Evolutionary conservation across 2,797 vertebrate species (phyloP), one percentile per base, ranked within the genome.

Genomic region (Furcifer pardalis): DNA sequence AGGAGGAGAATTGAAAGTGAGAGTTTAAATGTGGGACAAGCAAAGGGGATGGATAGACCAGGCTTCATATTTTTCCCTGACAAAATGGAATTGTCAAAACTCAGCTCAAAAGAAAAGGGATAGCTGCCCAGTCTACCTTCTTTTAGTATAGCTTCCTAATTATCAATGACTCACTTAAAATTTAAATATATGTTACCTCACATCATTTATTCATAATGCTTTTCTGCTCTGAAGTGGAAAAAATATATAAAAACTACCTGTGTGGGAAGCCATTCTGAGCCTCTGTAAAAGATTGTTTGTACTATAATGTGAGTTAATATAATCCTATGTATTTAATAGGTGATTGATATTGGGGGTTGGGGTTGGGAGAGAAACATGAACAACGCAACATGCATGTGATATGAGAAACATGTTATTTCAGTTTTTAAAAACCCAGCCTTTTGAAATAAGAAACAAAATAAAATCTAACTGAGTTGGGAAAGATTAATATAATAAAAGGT

Each of bases 401-500:
- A 7, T 81, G 62, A n/a, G 21, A 80, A 59, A 21, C 46, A 66
- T 21, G 49, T 12, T 27, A 2, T 68, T 44, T n/a, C n/a, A n/a
- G n/a, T n/a, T 81, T 86, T 56, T n/a, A 84, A 79, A 90, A 88
- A 79, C 79, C 63, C 86, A 80, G 86, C 78, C 78, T 79, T 89
- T 91, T 84, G n/a, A 77, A 81, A 49, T 49, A 89, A 32, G 46
- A 87, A 30, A 86, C 62, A 89, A 42, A 59, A 56, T 30, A 90
- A 83, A 89, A 81, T 89, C 63, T 82, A 40, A 66, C 86, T 88
- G 68, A 88, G 52, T 94, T 90, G 73, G 77, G 89, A 90, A 84
- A 83, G 66, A 83, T 93, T 85, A 75, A 63, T 77, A 90, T 77
- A 88, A 86, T 12, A 92, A 89, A 87, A 77, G 63, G 21, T 89